A percentile compares a stretch with the other conserved stretches of the same genome.
Evolutionary conservation across 2,888 invertebrate genomes (phyloP).

Genomic region (Sceliomorpha sp.): DNA sequence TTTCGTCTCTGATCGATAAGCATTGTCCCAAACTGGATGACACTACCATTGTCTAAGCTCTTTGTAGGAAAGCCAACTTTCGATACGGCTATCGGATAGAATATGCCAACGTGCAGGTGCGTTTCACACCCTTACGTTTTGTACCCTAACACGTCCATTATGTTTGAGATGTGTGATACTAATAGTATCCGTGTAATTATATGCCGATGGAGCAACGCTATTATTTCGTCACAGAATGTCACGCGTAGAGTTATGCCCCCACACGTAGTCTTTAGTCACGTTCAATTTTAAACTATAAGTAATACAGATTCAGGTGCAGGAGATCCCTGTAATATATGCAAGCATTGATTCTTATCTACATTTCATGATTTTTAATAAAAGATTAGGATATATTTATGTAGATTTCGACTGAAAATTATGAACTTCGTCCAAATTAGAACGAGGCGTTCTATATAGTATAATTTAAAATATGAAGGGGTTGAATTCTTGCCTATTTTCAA

Average conservation of each 20-base stretch:
- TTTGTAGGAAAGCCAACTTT: constrained; percentile 37
- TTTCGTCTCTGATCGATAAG: constrained; percentile 2
- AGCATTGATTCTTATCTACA: too few species aligned
- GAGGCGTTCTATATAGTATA: too few species aligned
- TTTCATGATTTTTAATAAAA: too few species aligned
- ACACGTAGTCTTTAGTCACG: constrained; percentile 38
- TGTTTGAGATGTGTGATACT: constrained; percentile 70
- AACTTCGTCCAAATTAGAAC: too few species aligned
- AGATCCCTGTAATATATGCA: too few species aligned
- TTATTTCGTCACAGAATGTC: constrained; percentile 59
- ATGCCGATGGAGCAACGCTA: constrained; percentile 63
- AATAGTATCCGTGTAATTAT: constrained; percentile 72
- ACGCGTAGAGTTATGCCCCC: constrained; percentile 17
- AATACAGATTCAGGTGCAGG: constrained; percentile 49
- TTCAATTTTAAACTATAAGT: constrained; percentile 48
- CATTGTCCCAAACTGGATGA: constrained; percentile 24
- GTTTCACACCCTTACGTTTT: constrained; percentile 45
- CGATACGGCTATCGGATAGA: constrained; percentile 45
- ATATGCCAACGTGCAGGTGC: constrained; percentile 52
- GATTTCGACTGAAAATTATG: too few species aligned
- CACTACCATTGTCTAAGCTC: constrained; percentile 29
- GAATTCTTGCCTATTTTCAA: too few species aligned
- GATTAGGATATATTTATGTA: too few species aligned
- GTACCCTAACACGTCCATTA: constrained; percentile 56
- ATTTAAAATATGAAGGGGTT: too few species aligned